Evolutionary conservation across 2,113 vertebrate species (phyloP), one percentile per base, ranked within the genome.

Genomic region (Urocolius indicus): DNA sequence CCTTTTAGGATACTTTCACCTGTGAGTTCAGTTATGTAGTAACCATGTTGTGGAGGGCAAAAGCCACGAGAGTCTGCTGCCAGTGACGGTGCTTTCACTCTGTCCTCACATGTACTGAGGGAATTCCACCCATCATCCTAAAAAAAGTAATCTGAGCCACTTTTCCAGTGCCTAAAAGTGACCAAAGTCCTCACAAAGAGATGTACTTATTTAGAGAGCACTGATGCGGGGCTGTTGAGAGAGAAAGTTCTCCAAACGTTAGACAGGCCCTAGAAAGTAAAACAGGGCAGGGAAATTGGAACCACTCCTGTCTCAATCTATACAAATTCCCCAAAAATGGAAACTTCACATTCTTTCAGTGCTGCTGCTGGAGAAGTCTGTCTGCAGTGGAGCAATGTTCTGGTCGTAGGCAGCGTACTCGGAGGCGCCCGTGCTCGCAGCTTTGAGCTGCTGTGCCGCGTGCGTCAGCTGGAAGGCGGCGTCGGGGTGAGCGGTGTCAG

Each of bases 401-500:
- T 99, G 99, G 65, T 99, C 99, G 4, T 99, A 99, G 11, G 98
- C 98, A 0, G 99, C 98, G 0, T 99, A 99, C 36, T 99, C 99
- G 0, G 98, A 98, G 63, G 99, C 98, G 23, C 99, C 99, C 0
- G 98, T 98, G 93, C 99, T 99, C 45, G 99, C 99, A 92, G 99
- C 97, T 91, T 99, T 99, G 22, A 99, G 99, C 89, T 99, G 99
- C 97, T 99, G 98, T 20, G 99, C 99, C 0, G 99, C 99, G 0
- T 99, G 99, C 0, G 99, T 99, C 24, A 99, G 98, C 97, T 99
- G 99, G 95, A 99, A 99, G 1, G 99, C 99, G 0, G 99, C 99
- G 1, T 99, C 99, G 0, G 99, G 99, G 62, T 99, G 99, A 2
- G 99, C 99, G 0, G 99, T 99, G 97, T 99, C 99, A 0, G 99